Evolutionary conservation across 2,888 invertebrate species (phyloP), one percentile per base, ranked within the genome.

Genomic region (Autographa pulchrina): DNA sequence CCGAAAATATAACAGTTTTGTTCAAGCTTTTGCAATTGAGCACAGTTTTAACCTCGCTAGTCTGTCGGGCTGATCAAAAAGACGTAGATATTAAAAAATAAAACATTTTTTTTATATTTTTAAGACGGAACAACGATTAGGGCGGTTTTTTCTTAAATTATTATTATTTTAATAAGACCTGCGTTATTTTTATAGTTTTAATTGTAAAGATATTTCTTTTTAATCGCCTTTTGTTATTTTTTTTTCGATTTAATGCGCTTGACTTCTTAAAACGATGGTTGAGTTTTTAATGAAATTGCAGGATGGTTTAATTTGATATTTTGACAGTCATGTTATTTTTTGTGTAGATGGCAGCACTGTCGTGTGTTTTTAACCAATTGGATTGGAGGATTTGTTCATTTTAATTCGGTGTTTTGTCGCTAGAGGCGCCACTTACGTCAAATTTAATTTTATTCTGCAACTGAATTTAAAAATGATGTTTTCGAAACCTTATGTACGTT

Each of bases 41-140:
- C 75, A 82, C 82, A 73, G 74, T 82, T 81, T 79, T 82, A 68
- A 79, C 64, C 65, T 54, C 69, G 64, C 82, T 82, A 82, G 82
- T 82, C 81, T 74, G 75, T 77, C 77, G 72, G 82, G 82, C 75
- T 82, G 82, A 82, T 71, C 70, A 68, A 82, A 78, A 82, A 82
- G 81, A 82, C 82, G 79, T 82, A 82, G 79, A 35, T 70, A 54
- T 54, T 9, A 9, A 20, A 18, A 56, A 48, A 48, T 7, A 80
- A 80, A 64, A 38, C 32, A 41, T 58, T 65, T 65, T 48, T 71
- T 67, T 63, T 32, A 78, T 13, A 77, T 68, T 72, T 67, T 70
- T 82, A 82, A 77, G 82, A 74, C 69, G 64, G 31, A 78, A 69
- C 82, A 82, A 82, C 82, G 82, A 82, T 81, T 73, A 77, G 66